These are phyloP conservation scores for Hirundo rustica DNA, from an alignment of 2,797 vertebrate genomes.

Conservation along the genomic window DNA sequence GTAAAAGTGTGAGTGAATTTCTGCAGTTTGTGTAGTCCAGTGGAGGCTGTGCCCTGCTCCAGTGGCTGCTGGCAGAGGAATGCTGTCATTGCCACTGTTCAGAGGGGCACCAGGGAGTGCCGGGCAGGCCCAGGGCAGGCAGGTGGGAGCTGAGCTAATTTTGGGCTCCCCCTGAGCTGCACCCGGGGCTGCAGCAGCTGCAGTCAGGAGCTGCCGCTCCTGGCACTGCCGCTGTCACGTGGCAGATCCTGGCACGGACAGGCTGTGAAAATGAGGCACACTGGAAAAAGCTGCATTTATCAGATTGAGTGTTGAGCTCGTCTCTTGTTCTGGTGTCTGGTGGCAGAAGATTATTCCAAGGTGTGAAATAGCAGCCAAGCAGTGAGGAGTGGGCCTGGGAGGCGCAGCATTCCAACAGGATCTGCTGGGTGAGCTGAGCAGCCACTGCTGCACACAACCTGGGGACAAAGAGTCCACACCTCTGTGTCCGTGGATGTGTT, in stretches of 20 bases:
- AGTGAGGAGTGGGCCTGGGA: neutral
- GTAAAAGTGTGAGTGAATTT: neutral
- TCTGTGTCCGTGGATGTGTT: fast-evolving
- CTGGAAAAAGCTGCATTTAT: neutral
- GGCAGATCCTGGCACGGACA: neutral
- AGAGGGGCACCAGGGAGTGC: neutral
- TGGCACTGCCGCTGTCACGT: neutral
- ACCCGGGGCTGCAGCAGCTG: conserved; percentile 6
- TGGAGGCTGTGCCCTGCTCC: neutral
- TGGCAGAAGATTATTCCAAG: neutral
- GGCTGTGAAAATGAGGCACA: neutral
- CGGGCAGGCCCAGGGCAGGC: neutral
- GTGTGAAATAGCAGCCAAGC: neutral
- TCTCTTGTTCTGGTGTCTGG: neutral
- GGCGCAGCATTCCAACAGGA: neutral
- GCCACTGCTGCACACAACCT: neutral
- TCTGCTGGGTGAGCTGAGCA: neutral
- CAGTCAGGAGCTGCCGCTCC: fast-evolving
- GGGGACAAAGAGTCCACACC: fast-evolving
- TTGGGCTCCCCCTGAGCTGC: neutral
- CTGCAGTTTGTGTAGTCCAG: neutral
- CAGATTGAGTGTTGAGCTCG: neutral
- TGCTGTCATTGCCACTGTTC: neutral
- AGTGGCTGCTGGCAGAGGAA: neutral
- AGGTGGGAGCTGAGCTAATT: neutral